Conservation (phyloP, 2,797 vertebrate species). For the Enteromius paludinosus region DNA sequence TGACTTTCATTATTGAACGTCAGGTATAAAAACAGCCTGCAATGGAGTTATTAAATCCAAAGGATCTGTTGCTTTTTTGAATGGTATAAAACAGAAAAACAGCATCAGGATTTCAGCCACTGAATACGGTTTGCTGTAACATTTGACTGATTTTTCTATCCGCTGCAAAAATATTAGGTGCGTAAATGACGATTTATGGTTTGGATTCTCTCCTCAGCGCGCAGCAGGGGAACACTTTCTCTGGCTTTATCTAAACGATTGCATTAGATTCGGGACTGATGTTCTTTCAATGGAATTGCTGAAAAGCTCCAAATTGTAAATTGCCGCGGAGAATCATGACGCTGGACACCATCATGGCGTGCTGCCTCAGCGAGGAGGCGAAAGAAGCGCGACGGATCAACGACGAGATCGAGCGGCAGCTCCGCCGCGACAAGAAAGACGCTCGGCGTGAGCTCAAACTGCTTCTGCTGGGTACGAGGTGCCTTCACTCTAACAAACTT, state of each 20-base stretch:
- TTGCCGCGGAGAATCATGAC: constrained; percentile 69
- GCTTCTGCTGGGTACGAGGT: constrained; percentile 85
- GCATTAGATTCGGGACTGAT: background rate
- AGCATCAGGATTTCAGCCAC: constrained; percentile 52
- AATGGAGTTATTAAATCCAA: constrained; percentile 31
- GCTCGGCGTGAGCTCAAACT: constrained; percentile 90
- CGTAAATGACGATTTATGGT: constrained; percentile 39
- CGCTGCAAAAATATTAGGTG: background rate
- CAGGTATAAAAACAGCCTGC: constrained; percentile 18
- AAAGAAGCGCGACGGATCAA: constrained; percentile 96
- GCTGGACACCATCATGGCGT: constrained; percentile 91
- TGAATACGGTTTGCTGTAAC: constrained; percentile 14
- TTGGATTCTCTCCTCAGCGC: constrained; percentile 18
- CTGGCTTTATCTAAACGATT: background rate
- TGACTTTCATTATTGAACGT: constrained; percentile 7
- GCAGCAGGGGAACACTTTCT: constrained; percentile 18
- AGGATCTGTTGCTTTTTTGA: constrained; percentile 50
- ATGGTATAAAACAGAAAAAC: constrained; percentile 59
- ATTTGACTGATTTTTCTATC: background rate
- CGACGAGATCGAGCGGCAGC: constrained; percentile 93
- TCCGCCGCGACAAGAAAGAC: constrained; percentile 89
- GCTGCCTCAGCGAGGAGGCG: constrained; percentile 95
- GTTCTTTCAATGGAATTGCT: constrained; percentile 37
- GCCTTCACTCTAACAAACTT: background rate
- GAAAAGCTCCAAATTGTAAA: constrained; percentile 17